These are phyloP conservation scores for Drosophila elegans DNA, from an alignment of 1,140 invertebrate species.

Conservation along the genomic window DNA sequence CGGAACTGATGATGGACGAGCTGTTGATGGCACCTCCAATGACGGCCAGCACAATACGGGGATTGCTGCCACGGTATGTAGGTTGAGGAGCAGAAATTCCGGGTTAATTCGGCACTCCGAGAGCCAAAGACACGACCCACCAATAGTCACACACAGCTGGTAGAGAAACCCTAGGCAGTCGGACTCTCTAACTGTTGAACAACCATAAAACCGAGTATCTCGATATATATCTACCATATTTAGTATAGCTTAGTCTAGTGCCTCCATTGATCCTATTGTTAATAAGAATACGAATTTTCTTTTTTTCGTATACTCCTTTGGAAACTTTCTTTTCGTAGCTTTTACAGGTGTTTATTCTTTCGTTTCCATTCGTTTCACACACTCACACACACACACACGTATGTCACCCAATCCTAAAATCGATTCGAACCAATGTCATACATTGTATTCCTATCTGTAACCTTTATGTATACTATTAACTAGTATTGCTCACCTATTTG, in stretches of 20 bases:
- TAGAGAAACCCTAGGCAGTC: conserved; percentile 35
- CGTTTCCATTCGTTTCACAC: conserved; percentile 36
- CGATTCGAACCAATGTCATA: conserved; percentile 32
- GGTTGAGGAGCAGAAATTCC: not conserved
- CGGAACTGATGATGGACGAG: conserved; percentile 90
- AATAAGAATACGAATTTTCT: conserved; percentile 60
- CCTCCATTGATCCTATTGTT: conserved; percentile 32
- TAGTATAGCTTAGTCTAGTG: conserved; percentile 35
- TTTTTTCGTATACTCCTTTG: conserved; percentile 50
- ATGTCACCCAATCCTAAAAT: conserved; percentile 18
- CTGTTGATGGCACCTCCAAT: conserved; percentile 89
- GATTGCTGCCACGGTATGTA: conserved; percentile 87
- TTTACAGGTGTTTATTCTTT: conserved; percentile 79
- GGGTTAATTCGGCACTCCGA: not conserved
- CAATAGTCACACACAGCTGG: conserved; percentile 9
- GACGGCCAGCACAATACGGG: conserved; percentile 88
- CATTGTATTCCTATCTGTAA: conserved; percentile 21
- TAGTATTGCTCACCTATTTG: conserved; percentile 36
- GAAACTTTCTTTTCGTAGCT: conserved; percentile 69
- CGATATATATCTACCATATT: conserved; percentile 24
- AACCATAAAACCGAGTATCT: conserved; percentile 14
- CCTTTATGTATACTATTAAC: conserved; percentile 17
- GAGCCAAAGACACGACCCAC: not conserved
- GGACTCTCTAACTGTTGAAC: not conserved
- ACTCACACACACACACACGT: conserved; percentile 13